Base-by-base conservation (phyloP, 1,140 invertebrate species). In the Rhyacophila brunnea region DNA sequence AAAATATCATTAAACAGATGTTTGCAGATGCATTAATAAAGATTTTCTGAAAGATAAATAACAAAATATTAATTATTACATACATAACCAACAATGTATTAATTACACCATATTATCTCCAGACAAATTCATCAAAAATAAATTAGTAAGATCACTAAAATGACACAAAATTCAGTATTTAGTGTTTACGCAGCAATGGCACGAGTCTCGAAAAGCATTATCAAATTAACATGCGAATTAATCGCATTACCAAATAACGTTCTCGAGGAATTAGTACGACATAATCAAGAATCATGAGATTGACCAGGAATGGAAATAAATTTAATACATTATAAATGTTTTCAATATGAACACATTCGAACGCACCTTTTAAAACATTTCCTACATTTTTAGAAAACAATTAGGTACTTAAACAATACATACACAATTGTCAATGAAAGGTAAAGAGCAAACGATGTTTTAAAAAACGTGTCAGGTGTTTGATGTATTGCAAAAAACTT, bases 21-120 rank as follows among this genome's bases (percentile, higher is more conserved):
- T 53, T 59, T 64, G 57, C 48, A 60, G 57, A 59, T 60, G 47
- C 54, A 42, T 55, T 56, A 59, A 64, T 64, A 64, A 59, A 64
- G 62, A 64, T 64, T 57, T 58, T 64, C 62, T 57, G 62, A 64
- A 51, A 64, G 62, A 58, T 55, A 58, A 48, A 61, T 61, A 63
- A 63, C 61, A 63, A 63, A 63, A 63, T 63, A 63, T 59, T 49
- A 63, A 63, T 63, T 48, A 63, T 63, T 60, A 58, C 38, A 59
- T 45, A 64, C 62, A 64, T 64, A 59, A 59, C 57, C 62, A 64
- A 64, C 62, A 64, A 59, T 56, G 55, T 58, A 63, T 47, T n/a
- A 45, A 45, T 15, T 51, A 51, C 40, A 50, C 48, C 36, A 58
- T 58, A 43, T 14, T 44, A 52, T 34, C 9, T 46, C 56, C 50